Conservation (phyloP, 2,888 invertebrate species). For the Papilio gigon region DNA sequence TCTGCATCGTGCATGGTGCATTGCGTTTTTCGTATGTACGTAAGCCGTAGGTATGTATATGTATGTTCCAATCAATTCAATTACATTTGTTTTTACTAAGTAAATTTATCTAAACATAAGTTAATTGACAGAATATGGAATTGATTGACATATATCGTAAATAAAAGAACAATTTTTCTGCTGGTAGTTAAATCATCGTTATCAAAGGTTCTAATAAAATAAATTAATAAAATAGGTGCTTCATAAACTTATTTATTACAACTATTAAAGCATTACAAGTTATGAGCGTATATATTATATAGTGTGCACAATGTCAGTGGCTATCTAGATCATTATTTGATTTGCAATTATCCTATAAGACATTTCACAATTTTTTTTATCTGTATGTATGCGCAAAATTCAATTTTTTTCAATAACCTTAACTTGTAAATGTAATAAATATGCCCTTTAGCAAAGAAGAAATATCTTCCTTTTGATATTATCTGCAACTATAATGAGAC, state of each 20-base stretch:
- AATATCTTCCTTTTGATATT: background rate
- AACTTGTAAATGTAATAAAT: background rate
- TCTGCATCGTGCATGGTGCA: conserved; percentile 82
- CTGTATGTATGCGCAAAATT: background rate
- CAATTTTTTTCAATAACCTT: background rate
- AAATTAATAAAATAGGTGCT: conserved; percentile 5
- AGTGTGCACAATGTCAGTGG: background rate
- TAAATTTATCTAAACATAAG: conserved; percentile 16
- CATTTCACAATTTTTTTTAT: background rate
- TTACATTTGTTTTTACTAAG: conserved; percentile 27
- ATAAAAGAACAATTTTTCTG: conserved; percentile 4
- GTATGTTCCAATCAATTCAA: conserved; percentile 37
- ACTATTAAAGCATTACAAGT: background rate
- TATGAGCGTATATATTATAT: background rate
- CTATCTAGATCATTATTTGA: conserved; percentile 13
- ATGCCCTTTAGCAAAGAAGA: background rate
- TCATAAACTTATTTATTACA: conserved; percentile 14
- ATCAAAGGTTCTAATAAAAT: background rate
- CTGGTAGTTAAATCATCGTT: conserved; percentile 3
- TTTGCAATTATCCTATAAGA: conserved; percentile 1
- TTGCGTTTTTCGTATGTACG: conserved; percentile 73
- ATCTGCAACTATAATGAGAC: background rate
- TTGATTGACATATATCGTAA: conserved; percentile 13
- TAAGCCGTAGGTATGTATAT: conserved; percentile 50
- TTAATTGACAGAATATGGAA: conserved; percentile 1